These are phyloP conservation scores for Hylomyscus alleni DNA, from an alignment of 2,797 vertebrate genomes.

Conservation along the genomic window DNA sequence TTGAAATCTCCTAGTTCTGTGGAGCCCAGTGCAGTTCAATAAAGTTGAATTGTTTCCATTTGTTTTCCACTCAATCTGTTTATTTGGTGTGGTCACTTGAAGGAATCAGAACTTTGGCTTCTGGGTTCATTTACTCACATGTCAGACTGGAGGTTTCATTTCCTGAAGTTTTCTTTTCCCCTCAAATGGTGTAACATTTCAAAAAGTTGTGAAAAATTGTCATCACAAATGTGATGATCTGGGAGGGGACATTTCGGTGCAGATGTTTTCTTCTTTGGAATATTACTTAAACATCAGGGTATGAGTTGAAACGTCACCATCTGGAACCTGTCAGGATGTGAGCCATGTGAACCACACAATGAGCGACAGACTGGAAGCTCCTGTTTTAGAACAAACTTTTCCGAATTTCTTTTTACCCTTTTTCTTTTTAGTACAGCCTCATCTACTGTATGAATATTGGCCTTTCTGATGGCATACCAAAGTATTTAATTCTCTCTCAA, in stretches of 20 bases:
- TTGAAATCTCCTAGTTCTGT: background rate
- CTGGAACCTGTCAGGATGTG: background rate
- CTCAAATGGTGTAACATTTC: background rate
- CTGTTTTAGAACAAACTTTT: background rate
- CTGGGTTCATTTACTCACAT: background rate
- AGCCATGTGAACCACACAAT: background rate
- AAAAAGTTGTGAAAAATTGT: background rate
- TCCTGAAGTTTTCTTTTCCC: background rate
- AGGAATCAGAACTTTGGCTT: background rate
- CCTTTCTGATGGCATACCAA: background rate
- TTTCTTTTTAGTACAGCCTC: background rate
- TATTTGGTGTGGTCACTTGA: background rate
- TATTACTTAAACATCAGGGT: background rate
- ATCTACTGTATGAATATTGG: background rate
- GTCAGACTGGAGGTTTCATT: background rate
- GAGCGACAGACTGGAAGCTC: background rate
- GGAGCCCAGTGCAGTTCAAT: background rate
- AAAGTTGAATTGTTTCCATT: background rate
- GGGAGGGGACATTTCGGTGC: background rate
- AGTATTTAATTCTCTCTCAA: background rate
- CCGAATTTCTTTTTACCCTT: conserved; percentile 7
- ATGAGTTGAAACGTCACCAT: background rate
- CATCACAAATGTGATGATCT: background rate
- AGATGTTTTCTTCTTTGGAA: background rate
- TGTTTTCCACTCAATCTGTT: background rate